Evolutionary conservation across 2,888 invertebrate species (phyloP).

Genomic region (Cyclophora albipunctata): DNA sequence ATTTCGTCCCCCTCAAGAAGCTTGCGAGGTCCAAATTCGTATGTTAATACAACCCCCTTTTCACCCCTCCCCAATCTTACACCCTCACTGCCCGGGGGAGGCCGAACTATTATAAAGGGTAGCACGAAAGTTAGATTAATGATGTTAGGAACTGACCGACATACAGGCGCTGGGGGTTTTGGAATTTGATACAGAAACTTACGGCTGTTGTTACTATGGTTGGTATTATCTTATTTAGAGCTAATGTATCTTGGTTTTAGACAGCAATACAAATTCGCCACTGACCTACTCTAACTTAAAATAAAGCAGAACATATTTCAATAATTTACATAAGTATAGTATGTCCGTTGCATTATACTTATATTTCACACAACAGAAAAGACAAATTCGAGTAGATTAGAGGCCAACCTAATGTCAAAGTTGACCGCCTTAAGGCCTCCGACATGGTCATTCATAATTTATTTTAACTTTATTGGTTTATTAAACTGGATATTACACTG

Average conservation of each 20-base stretch:
- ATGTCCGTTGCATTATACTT: not conserved
- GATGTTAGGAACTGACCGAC: constrained; percentile 74
- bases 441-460: not conserved
- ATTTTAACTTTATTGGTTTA: not conserved
- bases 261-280: too few species aligned
- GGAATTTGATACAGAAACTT: constrained; percentile 16
- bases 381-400: not conserved
- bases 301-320: not conserved
- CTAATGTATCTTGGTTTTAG: too few species aligned
- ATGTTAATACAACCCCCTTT: constrained; percentile 59
- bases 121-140: constrained; percentile 77
- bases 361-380: not conserved
- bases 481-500: not conserved
- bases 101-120: constrained; percentile 76
- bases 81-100: constrained; percentile 44
- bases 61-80: constrained; percentile 32
- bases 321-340: not conserved
- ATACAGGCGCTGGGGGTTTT: constrained; percentile 32
- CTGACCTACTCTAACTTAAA: not conserved
- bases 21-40: constrained; percentile 67
- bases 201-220: too few species aligned
- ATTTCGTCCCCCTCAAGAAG: constrained; percentile 67
- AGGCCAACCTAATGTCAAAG: not conserved
- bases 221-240: not conserved
- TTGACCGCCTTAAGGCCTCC: not conserved